Base-by-base conservation (phyloP, 2,888 invertebrate species). In the Panzeria rudis region DNA sequence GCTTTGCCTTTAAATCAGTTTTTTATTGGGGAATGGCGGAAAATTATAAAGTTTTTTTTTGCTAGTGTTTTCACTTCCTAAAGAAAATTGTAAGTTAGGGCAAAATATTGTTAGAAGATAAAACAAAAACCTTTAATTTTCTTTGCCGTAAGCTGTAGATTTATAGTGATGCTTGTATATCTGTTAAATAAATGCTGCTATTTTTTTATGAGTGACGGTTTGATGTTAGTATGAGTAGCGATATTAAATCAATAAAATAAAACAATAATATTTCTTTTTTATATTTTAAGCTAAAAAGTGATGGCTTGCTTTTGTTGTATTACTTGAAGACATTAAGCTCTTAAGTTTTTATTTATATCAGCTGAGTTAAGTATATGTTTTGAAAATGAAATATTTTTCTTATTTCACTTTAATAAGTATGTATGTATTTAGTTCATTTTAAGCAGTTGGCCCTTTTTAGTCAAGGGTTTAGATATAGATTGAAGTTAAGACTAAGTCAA, bases 11-110 rank as follows among this genome's bases (percentile, higher is more conserved):
- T 29, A 80, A 86, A 83, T 83, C 54, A 83, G 13, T 56, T 7
- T 8, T 73, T 84, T 83, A 83, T 77, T 54, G 78, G 86, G 86
- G 87, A 87, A 86, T 86, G 86, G 83, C 82, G 83, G 72, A 86
- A 86, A 87, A 83, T 86, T 72, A 77, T 79, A 59, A 80, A 68
- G 62, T 73, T 69, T 66, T 75, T n/a, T 80, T 77, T 20, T 78
- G 64, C 56, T 83, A 83, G 41, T 69, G 15, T 52, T 68, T 47
- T 3, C 25, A 23, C 25, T 86, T 84, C 56, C 41, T 62, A 32
- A 69, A 20, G 81, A 78, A 86, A 80, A 81, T 75, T 84, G 52
- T 68, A 66, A 59, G 75, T 76, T 81, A 52, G 59, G 80, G 80
- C 77, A 83, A 59, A 83, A 44, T 41, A 59, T 66, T 72, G 38